Conservation (phyloP, 2,797 vertebrate species). For the Carcharodon carcharias region DNA sequence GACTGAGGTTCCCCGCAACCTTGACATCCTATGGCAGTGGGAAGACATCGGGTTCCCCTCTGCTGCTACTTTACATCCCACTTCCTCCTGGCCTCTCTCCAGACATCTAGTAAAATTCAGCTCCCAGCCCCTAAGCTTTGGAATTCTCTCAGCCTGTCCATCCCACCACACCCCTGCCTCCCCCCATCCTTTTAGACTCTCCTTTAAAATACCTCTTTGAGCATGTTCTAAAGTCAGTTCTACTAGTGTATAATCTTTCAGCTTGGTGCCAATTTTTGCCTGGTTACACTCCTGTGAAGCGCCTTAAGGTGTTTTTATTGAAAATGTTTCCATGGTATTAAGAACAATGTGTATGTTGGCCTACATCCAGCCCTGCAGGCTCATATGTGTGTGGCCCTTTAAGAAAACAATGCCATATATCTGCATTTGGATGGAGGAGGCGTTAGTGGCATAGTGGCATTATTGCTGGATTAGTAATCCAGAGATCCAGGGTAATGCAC, state of each 20-base stretch:
- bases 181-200: not conserved
- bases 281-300: not conserved
- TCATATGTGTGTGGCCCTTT: not conserved
- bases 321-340: not conserved
- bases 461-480: too few relatives aligned
- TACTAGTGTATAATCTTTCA: not conserved
- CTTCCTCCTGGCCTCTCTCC: too few relatives aligned
- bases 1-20: not conserved
- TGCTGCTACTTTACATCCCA: not conserved
- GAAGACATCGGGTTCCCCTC: not conserved
- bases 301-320: not conserved
- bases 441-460: too few relatives aligned
- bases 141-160: not conserved
- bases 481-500: too few relatives aligned
- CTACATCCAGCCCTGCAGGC: not conserved
- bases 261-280: not conserved
- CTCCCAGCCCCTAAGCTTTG: not conserved
- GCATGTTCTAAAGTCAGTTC: not conserved
- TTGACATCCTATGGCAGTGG: not conserved
- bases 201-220: not conserved
- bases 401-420: not conserved
- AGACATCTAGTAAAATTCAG: not conserved
- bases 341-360: not conserved
- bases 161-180: too few relatives aligned
- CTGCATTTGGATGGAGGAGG: not conserved